These are phyloP conservation scores for Caenorhabditis zanzibari DNA, from an alignment of 2,888 invertebrate genomes.

Conservation along the genomic window DNA sequence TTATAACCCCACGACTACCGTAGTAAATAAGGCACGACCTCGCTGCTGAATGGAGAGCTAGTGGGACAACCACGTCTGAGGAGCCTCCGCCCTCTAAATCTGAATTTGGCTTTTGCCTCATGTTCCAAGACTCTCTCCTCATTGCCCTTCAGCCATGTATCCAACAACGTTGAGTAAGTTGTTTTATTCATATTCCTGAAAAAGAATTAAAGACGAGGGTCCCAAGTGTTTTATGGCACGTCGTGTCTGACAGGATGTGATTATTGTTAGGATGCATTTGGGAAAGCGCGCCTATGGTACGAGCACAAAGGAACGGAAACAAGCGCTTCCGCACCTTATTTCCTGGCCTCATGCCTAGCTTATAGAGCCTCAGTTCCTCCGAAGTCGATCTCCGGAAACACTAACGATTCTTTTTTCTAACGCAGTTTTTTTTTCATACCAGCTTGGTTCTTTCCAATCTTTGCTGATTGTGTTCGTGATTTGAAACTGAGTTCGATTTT, in stretches of 20 bases:
- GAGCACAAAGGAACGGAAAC: conserved; percentile 73
- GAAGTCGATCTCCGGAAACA: conserved; percentile 68
- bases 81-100: conserved; percentile 57
- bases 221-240: conserved; percentile 25
- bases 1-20: conserved; percentile 55
- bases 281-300: conserved; percentile 28
- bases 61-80: conserved; percentile 3
- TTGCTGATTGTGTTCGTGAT: background rate
- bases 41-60: conserved; percentile 61
- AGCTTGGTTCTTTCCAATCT: background rate
- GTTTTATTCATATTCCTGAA: conserved; percentile 51
- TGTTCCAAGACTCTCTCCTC: conserved; percentile 25
- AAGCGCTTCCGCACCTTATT: conserved; percentile 76
- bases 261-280: conserved; percentile 64
- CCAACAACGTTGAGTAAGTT: conserved; percentile 66
- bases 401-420: conserved; percentile 53
- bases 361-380: conserved; percentile 64
- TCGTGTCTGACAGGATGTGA: conserved; percentile 59
- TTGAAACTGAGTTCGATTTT: too few species aligned
- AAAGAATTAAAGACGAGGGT: conserved; percentile 27
- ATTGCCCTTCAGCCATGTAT: conserved; percentile 64
- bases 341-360: conserved; percentile 67
- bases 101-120: conserved; percentile 17
- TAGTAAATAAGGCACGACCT: conserved; percentile 31
- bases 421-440: background rate